Conservation (phyloP, 2,797 vertebrate genomes). For the Liasis olivaceus region DNA sequence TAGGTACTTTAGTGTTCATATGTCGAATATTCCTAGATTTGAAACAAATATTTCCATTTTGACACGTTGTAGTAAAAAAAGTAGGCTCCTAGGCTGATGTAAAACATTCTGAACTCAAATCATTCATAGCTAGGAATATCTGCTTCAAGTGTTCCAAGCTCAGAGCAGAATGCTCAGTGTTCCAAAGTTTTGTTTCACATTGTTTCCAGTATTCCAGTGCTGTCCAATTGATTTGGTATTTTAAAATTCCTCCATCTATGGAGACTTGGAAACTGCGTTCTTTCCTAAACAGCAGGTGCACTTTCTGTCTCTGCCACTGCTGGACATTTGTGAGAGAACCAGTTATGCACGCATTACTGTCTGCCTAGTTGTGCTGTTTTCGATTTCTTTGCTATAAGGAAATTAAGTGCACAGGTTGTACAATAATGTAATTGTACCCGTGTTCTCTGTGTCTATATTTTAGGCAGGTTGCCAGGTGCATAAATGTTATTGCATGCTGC, state of each 20-base stretch:
- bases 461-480: not conserved
- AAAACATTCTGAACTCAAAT: not conserved
- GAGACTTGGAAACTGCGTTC: too few relatives aligned
- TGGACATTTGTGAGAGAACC: not conserved
- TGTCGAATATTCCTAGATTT: not conserved
- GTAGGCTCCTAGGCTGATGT: not conserved
- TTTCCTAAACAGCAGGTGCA: not conserved
- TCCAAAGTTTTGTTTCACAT: too few relatives aligned
- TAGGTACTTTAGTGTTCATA: not conserved
- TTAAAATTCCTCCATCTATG: too few relatives aligned
- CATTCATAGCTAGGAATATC: too few relatives aligned
- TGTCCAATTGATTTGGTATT: too few relatives aligned
- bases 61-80: not conserved
- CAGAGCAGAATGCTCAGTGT: too few relatives aligned
- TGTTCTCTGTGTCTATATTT: not conserved
- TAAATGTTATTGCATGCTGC: not conserved
- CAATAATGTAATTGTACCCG: not conserved
- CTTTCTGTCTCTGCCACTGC: not conserved
- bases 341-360: not conserved
- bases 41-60: not conserved
- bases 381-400: not conserved
- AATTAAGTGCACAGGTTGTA: not conserved
- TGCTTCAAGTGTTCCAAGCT: too few relatives aligned
- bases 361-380: not conserved
- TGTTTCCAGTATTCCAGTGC: too few relatives aligned